Percentiles rank a stretch among this genome's conserved stretches.
Conservation (phyloP, 1,140 invertebrate species). For the Eurosta solidaginis region DNA sequence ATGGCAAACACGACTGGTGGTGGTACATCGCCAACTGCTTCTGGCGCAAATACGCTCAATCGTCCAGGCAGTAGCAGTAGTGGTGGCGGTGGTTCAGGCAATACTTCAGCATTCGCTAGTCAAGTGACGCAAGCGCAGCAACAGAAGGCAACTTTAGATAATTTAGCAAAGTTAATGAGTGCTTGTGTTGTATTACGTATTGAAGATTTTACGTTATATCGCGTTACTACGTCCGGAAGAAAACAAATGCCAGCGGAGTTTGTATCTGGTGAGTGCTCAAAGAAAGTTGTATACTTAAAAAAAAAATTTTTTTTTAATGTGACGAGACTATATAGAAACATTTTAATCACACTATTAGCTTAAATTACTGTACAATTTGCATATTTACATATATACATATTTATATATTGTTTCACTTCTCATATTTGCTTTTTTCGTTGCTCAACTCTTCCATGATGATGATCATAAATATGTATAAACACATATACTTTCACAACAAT, state of each 20-base stretch:
- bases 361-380: not conserved
- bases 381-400: not conserved
- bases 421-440: conserved; percentile 34
- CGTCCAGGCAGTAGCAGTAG: conserved; percentile 26
- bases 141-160: conserved; percentile 71
- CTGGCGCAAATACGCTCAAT: conserved; percentile 30
- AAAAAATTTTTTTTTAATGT: not conserved
- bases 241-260: conserved; percentile 77
- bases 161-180: conserved; percentile 87
- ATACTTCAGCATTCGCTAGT: conserved; percentile 50
- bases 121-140: conserved; percentile 61
- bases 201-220: conserved; percentile 84
- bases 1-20: not conserved
- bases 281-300: too few species aligned
- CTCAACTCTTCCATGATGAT: conserved; percentile 31
- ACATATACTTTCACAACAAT: not conserved
- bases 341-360: not conserved
- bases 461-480: not conserved
- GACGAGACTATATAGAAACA: not conserved
- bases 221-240: conserved; percentile 77
- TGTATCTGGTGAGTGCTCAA: conserved; percentile 69
- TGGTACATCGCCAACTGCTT: conserved; percentile 44
- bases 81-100: conserved; percentile 40
- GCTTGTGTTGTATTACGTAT: conserved; percentile 88
- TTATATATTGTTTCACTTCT: not conserved